These are phyloP conservation scores for Idaea straminata DNA, from an alignment of 2,888 invertebrate genomes.

Conservation along the genomic window DNA sequence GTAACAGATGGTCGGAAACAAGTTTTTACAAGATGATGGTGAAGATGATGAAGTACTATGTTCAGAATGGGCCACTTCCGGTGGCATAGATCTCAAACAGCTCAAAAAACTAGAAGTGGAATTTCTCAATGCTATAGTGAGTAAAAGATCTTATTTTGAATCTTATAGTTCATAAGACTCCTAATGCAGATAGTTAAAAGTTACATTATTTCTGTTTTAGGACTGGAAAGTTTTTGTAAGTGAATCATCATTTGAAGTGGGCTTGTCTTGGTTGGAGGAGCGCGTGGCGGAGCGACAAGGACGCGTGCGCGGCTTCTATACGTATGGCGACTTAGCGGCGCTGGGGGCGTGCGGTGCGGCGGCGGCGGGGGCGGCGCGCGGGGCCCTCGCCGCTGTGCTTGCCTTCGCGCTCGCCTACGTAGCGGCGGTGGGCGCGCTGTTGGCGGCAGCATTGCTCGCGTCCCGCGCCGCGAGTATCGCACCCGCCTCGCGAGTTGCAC, in stretches of 20 bases:
- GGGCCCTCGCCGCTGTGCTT: constrained; percentile 31
- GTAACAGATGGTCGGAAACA: constrained; percentile 95
- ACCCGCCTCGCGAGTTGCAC: constrained; percentile 27
- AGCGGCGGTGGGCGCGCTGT: constrained; percentile 19
- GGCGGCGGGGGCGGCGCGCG: constrained; percentile 22
- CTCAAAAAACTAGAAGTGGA: constrained; percentile 92
- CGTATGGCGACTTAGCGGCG: constrained; percentile 88
- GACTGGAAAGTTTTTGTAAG: constrained; percentile 93
- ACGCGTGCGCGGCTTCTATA: constrained; percentile 87
- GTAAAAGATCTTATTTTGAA: constrained; percentile 53
- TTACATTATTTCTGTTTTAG: constrained; percentile 61
- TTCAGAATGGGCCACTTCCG: constrained; percentile 95
- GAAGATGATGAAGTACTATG: constrained; percentile 95
- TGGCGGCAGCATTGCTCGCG: constrained; percentile 38
- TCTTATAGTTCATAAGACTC: background rate
- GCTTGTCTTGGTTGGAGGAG: constrained; percentile 84
- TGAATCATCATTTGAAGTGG: constrained; percentile 86
- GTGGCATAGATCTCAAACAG: constrained; percentile 86
- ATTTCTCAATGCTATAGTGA: constrained; percentile 94
- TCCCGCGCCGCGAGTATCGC: constrained; percentile 33
- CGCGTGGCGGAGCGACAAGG: constrained; percentile 88
- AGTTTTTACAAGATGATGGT: constrained; percentile 96
- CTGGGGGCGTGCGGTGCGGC: constrained; percentile 72
- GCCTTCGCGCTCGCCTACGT: constrained; percentile 36
- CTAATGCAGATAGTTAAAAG: background rate